Percentiles rank a stretch among this genome's conserved stretches.
phyloP scores from a whole-genome alignment of 2,888 invertebrate species.

The Drosophila picticornis region DNA sequence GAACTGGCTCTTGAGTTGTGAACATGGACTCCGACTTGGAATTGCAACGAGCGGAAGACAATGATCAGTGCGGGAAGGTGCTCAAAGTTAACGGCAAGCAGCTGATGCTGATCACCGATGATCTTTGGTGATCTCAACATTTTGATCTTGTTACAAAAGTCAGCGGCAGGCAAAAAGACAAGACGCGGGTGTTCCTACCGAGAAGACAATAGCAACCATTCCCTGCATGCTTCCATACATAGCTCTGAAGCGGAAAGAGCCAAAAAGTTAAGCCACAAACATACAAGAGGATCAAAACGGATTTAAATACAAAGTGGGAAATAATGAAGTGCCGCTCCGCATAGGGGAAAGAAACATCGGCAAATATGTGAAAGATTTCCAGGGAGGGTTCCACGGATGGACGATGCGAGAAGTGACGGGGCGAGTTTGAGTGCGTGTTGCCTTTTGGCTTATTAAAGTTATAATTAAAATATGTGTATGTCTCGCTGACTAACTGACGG shows the following conservation, averaged over 20 bases:
- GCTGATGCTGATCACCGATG: conserved; percentile 50
- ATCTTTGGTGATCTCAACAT: conserved; percentile 61
- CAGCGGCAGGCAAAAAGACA: conserved; percentile 60
- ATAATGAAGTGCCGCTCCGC: conserved; percentile 73
- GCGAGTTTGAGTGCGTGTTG: conserved; percentile 56
- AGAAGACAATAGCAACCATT: conserved; percentile 30
- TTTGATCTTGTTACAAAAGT: conserved; percentile 78
- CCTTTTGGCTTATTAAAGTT: conserved; percentile 76
- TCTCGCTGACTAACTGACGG: conserved; percentile 17
- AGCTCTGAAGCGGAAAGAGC: conserved; percentile 71
- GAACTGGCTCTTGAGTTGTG: conserved; percentile 49
- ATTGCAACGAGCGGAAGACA: conserved; percentile 18
- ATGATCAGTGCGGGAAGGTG: conserved; percentile 45
- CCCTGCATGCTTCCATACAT: conserved; percentile 15
- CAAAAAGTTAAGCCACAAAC: conserved; percentile 82
- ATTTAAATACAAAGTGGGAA: conserved; percentile 79
- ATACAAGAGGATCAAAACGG: conserved; percentile 82
- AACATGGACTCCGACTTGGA: conserved; percentile 22
- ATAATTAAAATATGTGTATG: conserved; percentile 72
- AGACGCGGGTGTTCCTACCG: conserved; percentile 68
- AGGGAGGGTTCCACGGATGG: conserved; percentile 33
- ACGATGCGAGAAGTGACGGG: not conserved
- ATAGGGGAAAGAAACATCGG: conserved; percentile 26
- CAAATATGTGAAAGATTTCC: conserved; percentile 25
- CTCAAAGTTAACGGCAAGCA: conserved; percentile 62